Evolutionary conservation across 2,888 invertebrate species (phyloP), one percentile per base, ranked within the genome.

Genomic region (Hemistola chrysoprasaria): DNA sequence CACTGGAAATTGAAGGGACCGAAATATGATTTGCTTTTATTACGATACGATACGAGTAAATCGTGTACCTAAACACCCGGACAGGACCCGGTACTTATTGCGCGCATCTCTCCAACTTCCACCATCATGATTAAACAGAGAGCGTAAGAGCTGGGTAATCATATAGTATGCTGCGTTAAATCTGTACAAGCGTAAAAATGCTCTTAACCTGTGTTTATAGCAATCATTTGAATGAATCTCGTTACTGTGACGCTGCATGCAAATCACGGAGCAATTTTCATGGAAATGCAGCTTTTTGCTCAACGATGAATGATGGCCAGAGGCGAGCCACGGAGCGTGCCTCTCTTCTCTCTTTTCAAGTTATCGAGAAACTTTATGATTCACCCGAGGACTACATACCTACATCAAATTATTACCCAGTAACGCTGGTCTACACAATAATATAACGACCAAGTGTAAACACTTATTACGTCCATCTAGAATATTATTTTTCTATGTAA

Each of bases 301-400:
- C 45, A 53, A 52, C 71, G 73, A 73, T 71, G 64, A 62, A 75
- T 67, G 66, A 47, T 38, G 45, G 59, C 50, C 56, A 47, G 40
- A 53, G 61, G 62, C 62, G 56, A 50, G 53, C 42, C 48, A 41
- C 51, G 44, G 46, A 52, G 58, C 55, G 40, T 49, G 56, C 60
- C 53, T 62, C 51, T 47, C 68, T 65, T 65, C 62, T 47, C 60
- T 62, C 51, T 47, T 67, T 65, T 65, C 62, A 46, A 59, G 69
- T 70, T 76, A 72, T 73, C 67, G 62, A 60, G 47, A 56, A 53
- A 56, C 70, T 74, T 73, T 66, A 73, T 66, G 62, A 53, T 64
- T 69, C 66, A 60, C 66, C 51, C 62, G 56, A 53, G 62, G 54
- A 67, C n/a, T n/a, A n/a, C 59, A 56, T 54, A 2, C 57, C 74